Evolutionary conservation across 2,888 invertebrate genomes (phyloP).

Genomic region (Coremacera marginata): DNA sequence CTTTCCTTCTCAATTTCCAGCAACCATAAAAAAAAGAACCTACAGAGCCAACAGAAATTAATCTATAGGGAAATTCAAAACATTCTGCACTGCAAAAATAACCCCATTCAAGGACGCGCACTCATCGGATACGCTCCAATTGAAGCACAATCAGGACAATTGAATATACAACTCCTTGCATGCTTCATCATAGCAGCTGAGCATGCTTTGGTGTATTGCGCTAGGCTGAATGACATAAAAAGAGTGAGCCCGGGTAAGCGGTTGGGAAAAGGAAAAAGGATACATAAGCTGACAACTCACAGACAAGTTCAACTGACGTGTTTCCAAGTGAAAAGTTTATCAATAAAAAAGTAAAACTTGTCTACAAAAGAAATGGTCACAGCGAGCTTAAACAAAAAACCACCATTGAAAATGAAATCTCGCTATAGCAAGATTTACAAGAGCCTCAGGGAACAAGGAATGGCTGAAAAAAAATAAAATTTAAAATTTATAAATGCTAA

Average conservation of each 20-base stretch:
- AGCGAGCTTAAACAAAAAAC: background rate
- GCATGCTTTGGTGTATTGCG: background rate
- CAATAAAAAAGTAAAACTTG: background rate
- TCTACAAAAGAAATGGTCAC: background rate
- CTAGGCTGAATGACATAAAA: background rate
- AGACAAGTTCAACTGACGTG: background rate
- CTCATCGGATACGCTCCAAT: background rate
- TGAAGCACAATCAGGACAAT: conserved; percentile 33
- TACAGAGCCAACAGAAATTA: background rate
- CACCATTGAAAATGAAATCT: background rate
- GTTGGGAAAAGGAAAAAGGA: background rate
- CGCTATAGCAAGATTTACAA: background rate
- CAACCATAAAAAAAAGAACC: too few species aligned
- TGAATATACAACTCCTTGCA: conserved; percentile 24
- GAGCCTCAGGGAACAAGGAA: background rate
- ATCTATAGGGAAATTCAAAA: background rate
- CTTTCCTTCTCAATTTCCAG: too few species aligned
- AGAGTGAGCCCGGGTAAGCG: background rate
- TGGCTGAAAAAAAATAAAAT: background rate
- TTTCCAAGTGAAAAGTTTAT: background rate
- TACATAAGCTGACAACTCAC: background rate
- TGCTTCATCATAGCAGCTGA: background rate
- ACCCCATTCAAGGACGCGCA: conserved; percentile 3
- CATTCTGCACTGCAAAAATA: background rate
- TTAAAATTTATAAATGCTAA: background rate